phyloP scores from a whole-genome alignment of 2,797 vertebrate genomes.

The Discoglossus pictus region DNA sequence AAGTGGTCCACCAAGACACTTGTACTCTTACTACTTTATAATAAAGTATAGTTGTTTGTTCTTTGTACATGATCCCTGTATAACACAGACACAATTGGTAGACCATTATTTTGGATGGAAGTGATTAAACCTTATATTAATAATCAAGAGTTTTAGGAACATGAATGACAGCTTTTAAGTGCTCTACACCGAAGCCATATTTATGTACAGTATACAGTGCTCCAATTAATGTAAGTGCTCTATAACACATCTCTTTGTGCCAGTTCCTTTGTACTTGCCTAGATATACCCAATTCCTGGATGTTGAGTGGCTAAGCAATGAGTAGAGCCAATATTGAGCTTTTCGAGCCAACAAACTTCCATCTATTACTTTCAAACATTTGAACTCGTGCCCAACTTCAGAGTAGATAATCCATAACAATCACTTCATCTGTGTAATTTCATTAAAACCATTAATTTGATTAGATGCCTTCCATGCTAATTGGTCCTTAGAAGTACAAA shows the following conservation, averaged over 20 bases:
- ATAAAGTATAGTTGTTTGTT: too few relatives aligned
- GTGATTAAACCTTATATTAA: too few relatives aligned
- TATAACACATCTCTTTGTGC: conserved; percentile 1
- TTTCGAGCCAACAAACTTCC: conserved; percentile 31
- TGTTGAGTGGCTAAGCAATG: conserved; percentile 5
- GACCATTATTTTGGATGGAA: too few relatives aligned
- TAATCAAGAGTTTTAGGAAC: too few relatives aligned
- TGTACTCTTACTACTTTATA: too few relatives aligned
- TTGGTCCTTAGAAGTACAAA: conserved; percentile 29
- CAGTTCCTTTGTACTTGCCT: conserved; percentile 14
- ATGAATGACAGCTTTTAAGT: too few relatives aligned
- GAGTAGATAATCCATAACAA: conserved; percentile 48
- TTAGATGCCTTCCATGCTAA: conserved; percentile 44
- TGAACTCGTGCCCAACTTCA: conserved; percentile 32
- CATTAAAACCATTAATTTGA: conserved; percentile 48
- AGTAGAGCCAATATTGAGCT: conserved; percentile 31
- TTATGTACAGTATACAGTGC: conserved; percentile 15
- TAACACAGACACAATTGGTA: too few relatives aligned
- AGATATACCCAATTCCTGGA: conserved; percentile 17
- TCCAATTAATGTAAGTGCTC: conserved; percentile 50
- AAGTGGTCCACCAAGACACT: too few relatives aligned
- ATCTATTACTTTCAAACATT: conserved; percentile 30
- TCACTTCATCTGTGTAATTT: conserved; percentile 47
- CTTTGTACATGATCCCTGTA: too few relatives aligned
- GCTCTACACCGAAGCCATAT: conserved; percentile 17